Conservation (phyloP, 2,113 vertebrate species). For the Dipodomys stephensi region DNA sequence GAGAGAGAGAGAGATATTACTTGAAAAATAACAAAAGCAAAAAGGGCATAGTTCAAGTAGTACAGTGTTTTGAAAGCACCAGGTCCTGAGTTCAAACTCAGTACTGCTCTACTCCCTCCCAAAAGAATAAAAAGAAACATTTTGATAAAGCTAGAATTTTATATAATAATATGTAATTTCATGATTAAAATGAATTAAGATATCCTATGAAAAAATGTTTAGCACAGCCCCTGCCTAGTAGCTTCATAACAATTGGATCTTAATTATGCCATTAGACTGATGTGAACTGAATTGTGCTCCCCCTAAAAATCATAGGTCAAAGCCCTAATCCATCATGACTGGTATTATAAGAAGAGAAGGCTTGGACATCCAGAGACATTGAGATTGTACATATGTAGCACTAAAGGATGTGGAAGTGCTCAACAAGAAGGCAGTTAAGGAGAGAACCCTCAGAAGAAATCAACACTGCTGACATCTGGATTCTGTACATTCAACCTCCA, state of each 20-base stretch:
- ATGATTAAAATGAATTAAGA: not conserved
- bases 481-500: not conserved
- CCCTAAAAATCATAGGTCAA: not conserved
- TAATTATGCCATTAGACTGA: constrained; percentile 17
- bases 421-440: not conserved
- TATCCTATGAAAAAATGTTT: not conserved
- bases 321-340: not conserved
- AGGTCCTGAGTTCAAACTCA: too few species aligned
- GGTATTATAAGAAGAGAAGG: not conserved
- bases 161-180: not conserved
- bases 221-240: not conserved
- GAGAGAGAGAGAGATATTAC: too few species aligned
- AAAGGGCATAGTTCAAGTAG: too few species aligned
- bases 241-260: constrained; percentile 13
- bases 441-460: not conserved
- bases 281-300: not conserved
- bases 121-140: not conserved
- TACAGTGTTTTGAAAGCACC: too few species aligned
- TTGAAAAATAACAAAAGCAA: too few species aligned
- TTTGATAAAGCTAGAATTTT: constrained; percentile 19
- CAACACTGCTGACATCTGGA: not conserved
- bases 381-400: not conserved
- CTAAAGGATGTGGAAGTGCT: not conserved
- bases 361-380: not conserved
- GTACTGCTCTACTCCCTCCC: too few species aligned